phyloP scores from a whole-genome alignment of 1,140 invertebrate genomes.

The Ips typographus region DNA sequence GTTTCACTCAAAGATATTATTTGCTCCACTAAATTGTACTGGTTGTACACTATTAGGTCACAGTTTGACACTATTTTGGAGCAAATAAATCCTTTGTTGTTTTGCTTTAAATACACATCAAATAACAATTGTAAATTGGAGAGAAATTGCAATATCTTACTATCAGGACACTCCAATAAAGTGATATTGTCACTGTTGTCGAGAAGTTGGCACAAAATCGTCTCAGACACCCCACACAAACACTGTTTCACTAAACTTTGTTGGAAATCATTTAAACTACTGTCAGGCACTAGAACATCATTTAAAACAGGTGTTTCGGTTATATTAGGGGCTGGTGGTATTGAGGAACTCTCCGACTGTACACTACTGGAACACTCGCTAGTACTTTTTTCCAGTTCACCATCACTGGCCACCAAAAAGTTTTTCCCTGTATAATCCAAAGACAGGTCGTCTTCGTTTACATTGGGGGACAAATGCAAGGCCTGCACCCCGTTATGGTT shows the following conservation, averaged over 20 bases:
- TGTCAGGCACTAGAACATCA: conserved; percentile 3
- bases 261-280: conserved; percentile 57
- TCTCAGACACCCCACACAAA: conserved; percentile 73
- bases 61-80: conserved; percentile 75
- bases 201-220: conserved; percentile 67
- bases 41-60: conserved; percentile 75
- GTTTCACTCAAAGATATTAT: conserved; percentile 76
- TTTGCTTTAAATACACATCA: conserved; percentile 82
- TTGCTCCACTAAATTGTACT: conserved; percentile 79
- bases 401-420: conserved; percentile 43
- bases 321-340: conserved; percentile 45
- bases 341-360: conserved; percentile 40
- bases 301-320: not conserved
- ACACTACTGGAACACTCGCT: conserved; percentile 32
- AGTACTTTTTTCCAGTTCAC: conserved; percentile 38
- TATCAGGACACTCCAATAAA: conserved; percentile 70
- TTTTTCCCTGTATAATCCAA: conserved; percentile 38
- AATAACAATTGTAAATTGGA: conserved; percentile 81
- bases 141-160: conserved; percentile 72
- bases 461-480: conserved; percentile 45
- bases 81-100: conserved; percentile 76
- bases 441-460: conserved; percentile 47
- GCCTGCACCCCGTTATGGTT: conserved; percentile 42
- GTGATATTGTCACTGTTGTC: conserved; percentile 56
- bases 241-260: conserved; percentile 69